Conservation (phyloP, 2,888 invertebrate genomes). For the Leptopilina myrica region DNA sequence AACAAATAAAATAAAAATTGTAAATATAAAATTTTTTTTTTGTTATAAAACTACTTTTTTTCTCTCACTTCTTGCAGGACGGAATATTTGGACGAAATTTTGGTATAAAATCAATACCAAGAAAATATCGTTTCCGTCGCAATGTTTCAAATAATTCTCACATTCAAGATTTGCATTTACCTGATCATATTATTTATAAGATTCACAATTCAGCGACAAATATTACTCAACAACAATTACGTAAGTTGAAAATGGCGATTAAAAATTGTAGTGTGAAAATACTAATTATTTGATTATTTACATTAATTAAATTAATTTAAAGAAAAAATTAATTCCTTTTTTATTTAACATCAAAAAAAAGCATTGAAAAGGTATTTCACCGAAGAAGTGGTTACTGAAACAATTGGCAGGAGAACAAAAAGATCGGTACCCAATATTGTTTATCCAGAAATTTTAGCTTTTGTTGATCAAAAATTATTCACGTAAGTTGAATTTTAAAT, state of each 20-base stretch:
- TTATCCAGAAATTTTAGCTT: slow-evolving; percentile 66
- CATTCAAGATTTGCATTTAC: slow-evolving; percentile 47
- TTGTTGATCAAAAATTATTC: slow-evolving; percentile 59
- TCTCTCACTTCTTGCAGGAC: slow-evolving; percentile 50
- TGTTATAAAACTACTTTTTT: no score
- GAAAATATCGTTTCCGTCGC: slow-evolving; percentile 43
- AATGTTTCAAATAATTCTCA: slow-evolving; percentile 9
- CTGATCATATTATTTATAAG: slow-evolving; percentile 63
- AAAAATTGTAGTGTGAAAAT: no score
- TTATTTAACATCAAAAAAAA: not conserved
- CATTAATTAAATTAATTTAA: no score
- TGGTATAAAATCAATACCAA: slow-evolving; percentile 59
- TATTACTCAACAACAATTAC: not conserved
- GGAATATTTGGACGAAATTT: slow-evolving; percentile 57
- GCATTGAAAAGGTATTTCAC: not conserved
- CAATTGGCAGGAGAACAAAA: not conserved
- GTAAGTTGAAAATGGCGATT: not conserved
- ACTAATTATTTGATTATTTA: no score
- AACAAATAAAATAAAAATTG: no score
- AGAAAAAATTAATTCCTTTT: not conserved
- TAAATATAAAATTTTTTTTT: no score
- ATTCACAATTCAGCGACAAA: not conserved
- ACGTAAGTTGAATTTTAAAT: not conserved
- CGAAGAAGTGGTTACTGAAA: not conserved
- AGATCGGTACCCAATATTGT: slow-evolving; percentile 49